phyloP scores from a whole-genome alignment of 2,797 vertebrate genomes.

The Acanthurus lineatus region DNA sequence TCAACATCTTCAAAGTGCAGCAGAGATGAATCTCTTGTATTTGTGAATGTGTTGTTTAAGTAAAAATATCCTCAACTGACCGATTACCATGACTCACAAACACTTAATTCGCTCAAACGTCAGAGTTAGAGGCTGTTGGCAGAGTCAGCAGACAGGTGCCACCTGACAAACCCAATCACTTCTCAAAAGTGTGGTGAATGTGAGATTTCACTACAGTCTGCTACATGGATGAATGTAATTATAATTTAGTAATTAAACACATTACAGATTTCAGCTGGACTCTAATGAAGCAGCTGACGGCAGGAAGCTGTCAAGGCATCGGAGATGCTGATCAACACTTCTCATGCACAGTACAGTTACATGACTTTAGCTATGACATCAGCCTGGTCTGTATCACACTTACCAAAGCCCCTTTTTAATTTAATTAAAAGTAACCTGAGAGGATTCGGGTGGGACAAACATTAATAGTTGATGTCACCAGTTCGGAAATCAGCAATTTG shows the following conservation, averaged over 20 bases:
- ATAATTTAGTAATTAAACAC: constrained; percentile 18
- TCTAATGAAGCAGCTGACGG: constrained; percentile 24
- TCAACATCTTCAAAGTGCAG: not conserved
- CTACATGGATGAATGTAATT: constrained; percentile 13
- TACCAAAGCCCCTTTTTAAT: constrained; percentile 7
- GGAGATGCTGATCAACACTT: constrained; percentile 28
- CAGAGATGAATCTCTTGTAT: not conserved
- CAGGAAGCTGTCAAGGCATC: constrained; percentile 14
- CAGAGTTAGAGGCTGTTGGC: not conserved
- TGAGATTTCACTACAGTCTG: not conserved
- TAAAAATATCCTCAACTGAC: not conserved
- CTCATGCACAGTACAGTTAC: not conserved
- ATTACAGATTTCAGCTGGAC: constrained; percentile 18
- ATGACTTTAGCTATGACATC: constrained; percentile 39
- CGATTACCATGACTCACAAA: not conserved
- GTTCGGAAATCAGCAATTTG: constrained; percentile 33
- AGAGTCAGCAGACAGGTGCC: constrained; percentile 11
- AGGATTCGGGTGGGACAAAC: constrained; percentile 38
- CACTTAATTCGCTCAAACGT: not conserved
- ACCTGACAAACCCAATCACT: constrained; percentile 18
- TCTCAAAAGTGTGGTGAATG: not conserved
- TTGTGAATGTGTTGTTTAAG: not conserved
- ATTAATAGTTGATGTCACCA: constrained; percentile 55
- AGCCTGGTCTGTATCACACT: constrained; percentile 36
- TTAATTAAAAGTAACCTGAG: constrained; percentile 21